Percentiles rank a stretch among this genome's conserved stretches.
phyloP scores from a whole-genome alignment of 1,140 invertebrate genomes.

The Lethocerus indicus region DNA sequence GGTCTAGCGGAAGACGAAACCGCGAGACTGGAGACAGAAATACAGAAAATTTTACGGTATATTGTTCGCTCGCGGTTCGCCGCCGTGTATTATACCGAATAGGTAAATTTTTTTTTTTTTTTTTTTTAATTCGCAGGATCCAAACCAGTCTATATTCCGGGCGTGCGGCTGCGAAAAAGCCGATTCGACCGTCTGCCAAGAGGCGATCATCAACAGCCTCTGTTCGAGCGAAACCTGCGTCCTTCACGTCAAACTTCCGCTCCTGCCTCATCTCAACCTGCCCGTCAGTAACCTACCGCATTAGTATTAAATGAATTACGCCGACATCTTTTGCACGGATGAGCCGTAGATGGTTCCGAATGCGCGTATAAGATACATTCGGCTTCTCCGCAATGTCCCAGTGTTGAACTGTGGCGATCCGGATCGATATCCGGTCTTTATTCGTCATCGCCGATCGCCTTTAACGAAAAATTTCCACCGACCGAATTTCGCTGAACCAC shows the following conservation, averaged over 20 bases:
- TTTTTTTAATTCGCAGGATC: slow-evolving; percentile 27
- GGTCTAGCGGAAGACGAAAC: not conserved
- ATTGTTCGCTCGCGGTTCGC: not conserved
- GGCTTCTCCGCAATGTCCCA: too few relatives aligned
- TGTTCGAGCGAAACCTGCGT: slow-evolving; percentile 39
- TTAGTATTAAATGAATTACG: too few relatives aligned
- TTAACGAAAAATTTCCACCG: too few relatives aligned
- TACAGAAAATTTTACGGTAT: not conserved
- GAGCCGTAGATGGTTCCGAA: too few relatives aligned
- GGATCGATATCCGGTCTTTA: too few relatives aligned
- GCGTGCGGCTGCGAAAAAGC: slow-evolving; percentile 45
- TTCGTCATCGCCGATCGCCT: too few relatives aligned
- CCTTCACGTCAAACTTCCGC: slow-evolving; percentile 45
- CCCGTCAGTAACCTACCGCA: slow-evolving; percentile 4
- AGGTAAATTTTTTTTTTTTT: not conserved
- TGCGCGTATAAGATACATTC: too few relatives aligned
- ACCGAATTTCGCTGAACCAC: too few relatives aligned
- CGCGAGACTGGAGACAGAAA: not conserved
- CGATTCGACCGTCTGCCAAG: slow-evolving; percentile 41
- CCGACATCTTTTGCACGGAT: too few relatives aligned
- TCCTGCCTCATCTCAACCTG: slow-evolving; percentile 14
- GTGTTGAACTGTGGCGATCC: too few relatives aligned
- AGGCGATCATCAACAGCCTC: slow-evolving; percentile 48
- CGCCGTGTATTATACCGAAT: not conserved
- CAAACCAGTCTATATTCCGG: slow-evolving; percentile 54